phyloP scores from a whole-genome alignment of 2,113 vertebrate genomes.

The Eolophus roseicapilla region DNA sequence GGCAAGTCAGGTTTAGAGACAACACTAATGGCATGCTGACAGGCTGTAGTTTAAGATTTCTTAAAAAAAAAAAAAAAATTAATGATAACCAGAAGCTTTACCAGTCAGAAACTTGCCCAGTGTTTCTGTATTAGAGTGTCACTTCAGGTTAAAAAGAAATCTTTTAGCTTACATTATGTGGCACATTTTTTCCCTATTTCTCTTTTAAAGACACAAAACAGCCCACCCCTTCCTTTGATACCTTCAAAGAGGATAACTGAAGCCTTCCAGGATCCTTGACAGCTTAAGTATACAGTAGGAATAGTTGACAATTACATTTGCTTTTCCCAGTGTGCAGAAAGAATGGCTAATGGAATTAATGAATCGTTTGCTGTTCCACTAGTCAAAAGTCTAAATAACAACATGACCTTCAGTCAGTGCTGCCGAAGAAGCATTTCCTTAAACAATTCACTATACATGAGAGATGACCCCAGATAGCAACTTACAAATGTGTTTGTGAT shows the following conservation, averaged over 20 bases:
- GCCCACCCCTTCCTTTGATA: constrained; percentile 32
- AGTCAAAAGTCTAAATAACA: constrained; percentile 42
- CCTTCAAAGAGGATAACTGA: constrained; percentile 44
- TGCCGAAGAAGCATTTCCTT: not conserved
- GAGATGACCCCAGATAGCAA: constrained; percentile 1
- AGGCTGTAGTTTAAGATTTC: not conserved
- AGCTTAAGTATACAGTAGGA: constrained; percentile 59
- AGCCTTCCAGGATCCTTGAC: constrained; percentile 48
- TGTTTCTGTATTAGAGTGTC: not conserved
- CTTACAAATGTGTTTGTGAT: not conserved
- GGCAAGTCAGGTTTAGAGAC: not conserved
- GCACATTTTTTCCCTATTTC: constrained; percentile 1
- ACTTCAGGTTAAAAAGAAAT: constrained; percentile 38
- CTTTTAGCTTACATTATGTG: constrained; percentile 2
- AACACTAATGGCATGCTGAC: not conserved
- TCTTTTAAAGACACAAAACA: constrained; percentile 41
- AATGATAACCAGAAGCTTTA: not conserved
- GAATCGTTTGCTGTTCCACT: constrained; percentile 42
- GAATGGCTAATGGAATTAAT: constrained; percentile 54
- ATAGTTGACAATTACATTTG: constrained; percentile 47
- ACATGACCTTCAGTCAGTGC: constrained; percentile 42
- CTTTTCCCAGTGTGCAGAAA: constrained; percentile 32
- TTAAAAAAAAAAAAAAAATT: not conserved
- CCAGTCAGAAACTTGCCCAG: not conserved
- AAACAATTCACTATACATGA: constrained; percentile 5